Conservation (phyloP, 2,888 invertebrate genomes). For the Patella ulyssiponensis region DNA sequence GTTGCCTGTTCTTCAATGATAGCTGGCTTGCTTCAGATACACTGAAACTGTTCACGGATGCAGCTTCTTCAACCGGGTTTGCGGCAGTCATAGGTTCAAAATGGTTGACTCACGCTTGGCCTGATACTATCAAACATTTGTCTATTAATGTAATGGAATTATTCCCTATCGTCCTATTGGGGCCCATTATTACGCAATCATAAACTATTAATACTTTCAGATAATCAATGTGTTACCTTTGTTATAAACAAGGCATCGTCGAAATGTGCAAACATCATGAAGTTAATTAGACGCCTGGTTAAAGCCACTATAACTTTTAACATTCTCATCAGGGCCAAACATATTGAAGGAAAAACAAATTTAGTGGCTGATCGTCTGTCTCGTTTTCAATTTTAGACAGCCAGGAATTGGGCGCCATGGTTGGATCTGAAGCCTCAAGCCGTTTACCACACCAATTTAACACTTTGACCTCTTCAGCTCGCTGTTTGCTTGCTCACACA, state of each 20-base stretch:
- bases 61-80: conserved; percentile 6
- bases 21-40: not conserved
- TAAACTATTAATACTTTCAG: not conserved
- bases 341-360: conserved; percentile 10
- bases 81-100: conserved; percentile 6
- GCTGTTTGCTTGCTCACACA: not conserved
- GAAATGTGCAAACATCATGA: too few species aligned
- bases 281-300: too few species aligned
- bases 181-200: not conserved
- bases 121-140: not conserved
- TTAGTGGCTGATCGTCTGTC: not conserved
- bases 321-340: not conserved
- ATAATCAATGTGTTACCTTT: not conserved
- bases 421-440: not conserved
- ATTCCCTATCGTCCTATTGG: conserved; percentile 8
- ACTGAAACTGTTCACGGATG: conserved; percentile 5
- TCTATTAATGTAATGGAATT: conserved; percentile 13
- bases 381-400: conserved; percentile 6
- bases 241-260: too few species aligned
- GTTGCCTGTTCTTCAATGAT: not conserved
- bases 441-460: not conserved
- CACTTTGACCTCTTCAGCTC: not conserved
- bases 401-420: conserved; percentile 7
- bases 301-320: not conserved
- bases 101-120: conserved; percentile 10